Percentiles rank a stretch among this genome's conserved stretches.
These are phyloP conservation scores for Chaetops frenatus DNA, from an alignment of 2,113 vertebrate species.

Conservation along the genomic window DNA sequence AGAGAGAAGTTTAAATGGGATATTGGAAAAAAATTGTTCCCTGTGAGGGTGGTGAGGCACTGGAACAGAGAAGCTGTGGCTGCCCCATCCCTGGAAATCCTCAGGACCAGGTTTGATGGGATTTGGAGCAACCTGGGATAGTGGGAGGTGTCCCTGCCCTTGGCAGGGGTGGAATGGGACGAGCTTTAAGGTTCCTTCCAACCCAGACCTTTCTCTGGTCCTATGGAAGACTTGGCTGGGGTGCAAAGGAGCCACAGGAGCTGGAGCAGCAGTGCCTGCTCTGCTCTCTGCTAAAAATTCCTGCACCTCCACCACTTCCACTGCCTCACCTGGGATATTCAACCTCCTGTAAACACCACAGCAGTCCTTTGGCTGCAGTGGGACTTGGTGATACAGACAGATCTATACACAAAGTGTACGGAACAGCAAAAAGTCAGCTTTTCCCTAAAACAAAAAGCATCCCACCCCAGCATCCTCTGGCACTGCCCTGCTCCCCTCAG, in stretches of 20 bases:
- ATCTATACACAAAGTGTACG: fast-evolving
- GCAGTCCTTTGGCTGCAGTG: neutral
- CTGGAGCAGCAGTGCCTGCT: neutral
- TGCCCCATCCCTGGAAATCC: neutral
- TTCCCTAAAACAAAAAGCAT: neutral
- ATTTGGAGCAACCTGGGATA: neutral
- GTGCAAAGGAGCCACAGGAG: neutral
- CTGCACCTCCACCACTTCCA: neutral
- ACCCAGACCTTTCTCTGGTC: neutral
- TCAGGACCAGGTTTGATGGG: neutral
- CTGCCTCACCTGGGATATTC: neutral
- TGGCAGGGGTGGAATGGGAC: neutral
- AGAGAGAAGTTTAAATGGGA: neutral
- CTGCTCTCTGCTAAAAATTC: neutral
- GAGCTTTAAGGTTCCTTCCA: neutral
- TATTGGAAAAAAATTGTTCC: neutral
- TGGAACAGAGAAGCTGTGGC: neutral
- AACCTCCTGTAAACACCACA: neutral
- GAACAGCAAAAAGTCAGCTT: neutral
- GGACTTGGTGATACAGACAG: neutral
- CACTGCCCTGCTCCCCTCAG: neutral
- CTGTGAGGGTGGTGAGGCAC: neutral
- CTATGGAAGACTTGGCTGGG: fast-evolving
- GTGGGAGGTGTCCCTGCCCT: neutral
- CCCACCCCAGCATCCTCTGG: neutral